Conservation (phyloP, 2,888 invertebrate species). For the Nemapogon koenigi region DNA sequence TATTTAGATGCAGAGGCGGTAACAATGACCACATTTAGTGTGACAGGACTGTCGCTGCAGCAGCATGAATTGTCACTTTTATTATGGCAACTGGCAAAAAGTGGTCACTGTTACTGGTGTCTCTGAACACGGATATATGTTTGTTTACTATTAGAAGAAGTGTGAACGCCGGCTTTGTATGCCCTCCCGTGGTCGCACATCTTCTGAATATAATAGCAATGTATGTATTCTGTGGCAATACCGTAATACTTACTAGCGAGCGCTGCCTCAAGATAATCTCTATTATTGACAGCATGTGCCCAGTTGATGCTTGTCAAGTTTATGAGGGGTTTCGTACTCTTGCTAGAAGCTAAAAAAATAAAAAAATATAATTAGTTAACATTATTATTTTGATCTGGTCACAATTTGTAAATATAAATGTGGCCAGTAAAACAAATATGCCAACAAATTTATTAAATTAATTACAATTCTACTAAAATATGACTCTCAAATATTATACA, state of each 20-base stretch:
- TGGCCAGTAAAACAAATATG: too few species aligned
- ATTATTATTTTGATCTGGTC: too few species aligned
- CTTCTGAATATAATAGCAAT: background rate
- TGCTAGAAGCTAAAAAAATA: constrained; percentile 32
- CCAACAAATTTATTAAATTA: too few species aligned
- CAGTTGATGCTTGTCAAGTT: constrained; percentile 80
- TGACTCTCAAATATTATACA: too few species aligned
- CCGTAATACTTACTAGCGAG: constrained; percentile 55
- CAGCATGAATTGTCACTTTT: too few species aligned
- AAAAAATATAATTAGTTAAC: background rate
- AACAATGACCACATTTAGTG: too few species aligned
- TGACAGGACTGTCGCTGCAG: too few species aligned
- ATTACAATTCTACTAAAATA: too few species aligned
- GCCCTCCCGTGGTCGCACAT: background rate
- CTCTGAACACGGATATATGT: background rate
- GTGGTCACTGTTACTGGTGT: background rate
- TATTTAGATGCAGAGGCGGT: too few species aligned
- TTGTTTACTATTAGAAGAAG: too few species aligned
- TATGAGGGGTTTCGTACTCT: constrained; percentile 43
- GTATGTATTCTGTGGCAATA: background rate
- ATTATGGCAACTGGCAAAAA: background rate
- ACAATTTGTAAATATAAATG: too few species aligned
- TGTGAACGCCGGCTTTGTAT: too few species aligned
- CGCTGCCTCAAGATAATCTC: constrained; percentile 65
- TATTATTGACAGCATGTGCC: constrained; percentile 87